Evolutionary conservation across 2,797 vertebrate species (phyloP).

Genomic region (Lycodopsis pacificus): DNA sequence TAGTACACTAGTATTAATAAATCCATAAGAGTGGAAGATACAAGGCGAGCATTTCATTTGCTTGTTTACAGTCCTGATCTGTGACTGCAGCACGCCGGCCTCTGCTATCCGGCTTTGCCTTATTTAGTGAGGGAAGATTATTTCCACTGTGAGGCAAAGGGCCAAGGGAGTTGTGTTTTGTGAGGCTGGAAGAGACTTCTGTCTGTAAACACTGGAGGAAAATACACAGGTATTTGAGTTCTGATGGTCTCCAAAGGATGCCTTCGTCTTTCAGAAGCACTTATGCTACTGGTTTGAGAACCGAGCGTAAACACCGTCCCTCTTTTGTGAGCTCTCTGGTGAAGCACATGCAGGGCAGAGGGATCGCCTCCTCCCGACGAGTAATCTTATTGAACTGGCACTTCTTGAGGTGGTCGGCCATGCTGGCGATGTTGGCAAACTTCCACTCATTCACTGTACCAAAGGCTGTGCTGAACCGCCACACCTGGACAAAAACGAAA

Average conservation of each 20-base stretch:
- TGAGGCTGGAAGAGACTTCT: conserved; percentile 35
- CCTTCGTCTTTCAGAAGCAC: conserved; percentile 18
- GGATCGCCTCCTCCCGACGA: conserved; percentile 93
- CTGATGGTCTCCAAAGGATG: conserved; percentile 41
- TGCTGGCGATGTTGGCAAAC: conserved; percentile 97
- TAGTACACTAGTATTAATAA: conserved; percentile 83
- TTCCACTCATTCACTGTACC: conserved; percentile 98
- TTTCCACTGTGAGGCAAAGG: conserved; percentile 23
- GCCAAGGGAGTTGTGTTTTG: conserved; percentile 23
- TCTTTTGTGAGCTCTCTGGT: conserved; percentile 97
- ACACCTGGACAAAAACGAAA: conserved; percentile 84
- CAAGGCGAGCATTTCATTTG: conserved; percentile 42
- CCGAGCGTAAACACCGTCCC: conserved; percentile 94
- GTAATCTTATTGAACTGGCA: conserved; percentile 94
- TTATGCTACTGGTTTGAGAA: conserved; percentile 96
- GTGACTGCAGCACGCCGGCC: conserved; percentile 22
- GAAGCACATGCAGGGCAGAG: conserved; percentile 98
- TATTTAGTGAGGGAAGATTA: background rate
- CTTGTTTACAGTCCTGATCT: conserved; percentile 32
- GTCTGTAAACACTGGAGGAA: conserved; percentile 73
- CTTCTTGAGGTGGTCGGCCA: conserved; percentile 98
- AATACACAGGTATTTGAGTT: conserved; percentile 31
- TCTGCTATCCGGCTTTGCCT: conserved; percentile 21
- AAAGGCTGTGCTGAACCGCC: conserved; percentile 98
- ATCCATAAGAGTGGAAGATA: conserved; percentile 75